Evolutionary conservation across 2,113 vertebrate genomes (phyloP).

Genomic region (Grallaria varia): DNA sequence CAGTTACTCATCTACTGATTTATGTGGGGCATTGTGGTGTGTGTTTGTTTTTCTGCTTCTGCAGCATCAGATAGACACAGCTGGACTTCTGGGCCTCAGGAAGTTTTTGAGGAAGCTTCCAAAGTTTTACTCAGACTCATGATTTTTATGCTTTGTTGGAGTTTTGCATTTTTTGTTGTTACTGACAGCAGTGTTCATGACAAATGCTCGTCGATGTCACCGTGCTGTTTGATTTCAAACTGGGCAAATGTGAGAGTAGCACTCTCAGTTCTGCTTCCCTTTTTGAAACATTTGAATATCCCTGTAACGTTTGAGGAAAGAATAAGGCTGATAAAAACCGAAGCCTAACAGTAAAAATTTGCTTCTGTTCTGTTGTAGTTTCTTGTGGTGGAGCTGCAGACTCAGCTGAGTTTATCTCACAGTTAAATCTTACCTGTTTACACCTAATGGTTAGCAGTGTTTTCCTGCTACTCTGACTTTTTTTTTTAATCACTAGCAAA

Average conservation of each 20-base stretch:
- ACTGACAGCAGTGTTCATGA: neutral
- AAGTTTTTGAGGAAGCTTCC: neutral
- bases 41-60: neutral
- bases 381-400: neutral
- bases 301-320: neutral
- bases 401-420: neutral
- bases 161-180: neutral
- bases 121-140: neutral
- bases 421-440: neutral
- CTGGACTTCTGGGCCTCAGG: neutral
- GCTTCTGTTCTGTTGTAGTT: neutral
- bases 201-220: neutral
- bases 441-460: neutral
- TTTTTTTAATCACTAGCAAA: neutral
- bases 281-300: neutral
- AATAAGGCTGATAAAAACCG: neutral
- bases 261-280: neutral
- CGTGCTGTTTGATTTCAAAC: neutral
- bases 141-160: neutral
- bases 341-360: neutral
- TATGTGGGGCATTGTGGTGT: neutral
- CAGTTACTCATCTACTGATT: slow-evolving; percentile 2
- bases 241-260: neutral
- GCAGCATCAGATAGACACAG: neutral
- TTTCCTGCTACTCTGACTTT: neutral